Base-by-base conservation (phyloP, 2,113 vertebrate species). In the Atherinomorus stipes region DNA sequence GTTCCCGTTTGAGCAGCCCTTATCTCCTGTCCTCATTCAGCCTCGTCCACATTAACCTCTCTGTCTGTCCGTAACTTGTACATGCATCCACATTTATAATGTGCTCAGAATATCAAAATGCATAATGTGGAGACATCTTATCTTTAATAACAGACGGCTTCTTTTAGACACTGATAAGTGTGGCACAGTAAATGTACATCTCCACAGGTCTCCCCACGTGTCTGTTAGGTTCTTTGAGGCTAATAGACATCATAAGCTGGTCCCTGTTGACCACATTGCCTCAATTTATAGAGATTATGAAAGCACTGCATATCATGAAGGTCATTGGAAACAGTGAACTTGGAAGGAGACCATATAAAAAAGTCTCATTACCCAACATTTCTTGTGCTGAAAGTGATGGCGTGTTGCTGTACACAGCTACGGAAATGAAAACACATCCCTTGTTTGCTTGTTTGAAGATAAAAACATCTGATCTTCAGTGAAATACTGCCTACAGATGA, bases 1-100 rank as follows among this genome's bases (percentile, higher is more conserved):
- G 70, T 42, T 57, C 59, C 51, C 6, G 3, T 68, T 52, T 53
- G 25, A 83, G 66, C 13, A 1, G 49, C 61, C 59, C 66, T 88
- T 78, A 88, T 80, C 80, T 81, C 42, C 31, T 34, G 71, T 88
- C 71, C 67, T 73, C 53, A 69, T 18, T 58, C 74, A 51, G 38
- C 71, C 26, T 51, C 22, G 25, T 78, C 68, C 72, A 71, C 64
- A 81, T 84, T 81, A 83, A 89, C 83, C 83, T 56, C 52, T 38
- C 37, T 34, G 56, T 63, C 56, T 49, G 34, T 56, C 63, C 40
- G 61, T 9, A n/a, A 47, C 42, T 61, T 67, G 40, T 49, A 64
- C 54, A 68, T 63, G 18, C 28, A 56, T 51, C 10, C n/a, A 12
- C 42, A 40, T 81, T 79, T 53, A 76, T 76, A 56, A 42, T 64